These are phyloP conservation scores for Hyaena hyaena DNA, from an alignment of 2,113 vertebrate genomes.

Conservation along the genomic window DNA sequence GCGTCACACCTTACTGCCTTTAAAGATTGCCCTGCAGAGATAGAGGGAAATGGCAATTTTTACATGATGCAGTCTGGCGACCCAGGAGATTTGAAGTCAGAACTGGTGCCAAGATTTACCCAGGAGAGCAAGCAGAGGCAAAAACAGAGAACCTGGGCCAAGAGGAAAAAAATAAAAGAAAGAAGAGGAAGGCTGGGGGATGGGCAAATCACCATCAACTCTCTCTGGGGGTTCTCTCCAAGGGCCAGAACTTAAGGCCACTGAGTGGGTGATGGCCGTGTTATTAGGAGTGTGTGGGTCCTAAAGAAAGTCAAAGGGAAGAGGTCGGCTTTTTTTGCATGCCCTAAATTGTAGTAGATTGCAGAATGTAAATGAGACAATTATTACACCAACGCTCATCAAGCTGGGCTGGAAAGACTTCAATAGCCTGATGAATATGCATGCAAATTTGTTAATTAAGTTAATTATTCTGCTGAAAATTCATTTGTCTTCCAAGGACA, in stretches of 20 bases:
- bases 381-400: constrained; percentile 99
- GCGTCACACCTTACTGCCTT: constrained; percentile 99
- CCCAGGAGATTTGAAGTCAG: constrained; percentile 99
- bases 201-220: constrained; percentile 18
- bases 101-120: constrained; percentile 99
- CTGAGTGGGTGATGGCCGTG: constrained; percentile 74
- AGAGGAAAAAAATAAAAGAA: constrained; percentile 74
- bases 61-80: constrained; percentile 96
- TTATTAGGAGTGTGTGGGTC: constrained; percentile 81
- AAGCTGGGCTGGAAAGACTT: constrained; percentile 99
- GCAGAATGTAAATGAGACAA: constrained; percentile 99
- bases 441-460: constrained; percentile 99
- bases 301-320: constrained; percentile 88
- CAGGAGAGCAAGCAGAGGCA: constrained; percentile 93
- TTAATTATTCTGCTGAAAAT: constrained; percentile 99
- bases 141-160: constrained; percentile 88
- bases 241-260: constrained; percentile 70
- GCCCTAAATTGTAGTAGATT: constrained; percentile 98
- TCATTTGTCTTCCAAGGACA: constrained; percentile 99
- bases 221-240: constrained; percentile 57
- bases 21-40: constrained; percentile 99
- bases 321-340: constrained; percentile 85
- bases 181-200: constrained; percentile 56
- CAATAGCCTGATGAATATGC: constrained; percentile 99
- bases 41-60: constrained; percentile 94